Base-by-base conservation (phyloP, 1,140 invertebrate genomes). In the Thaumatotibia leucotreta region DNA sequence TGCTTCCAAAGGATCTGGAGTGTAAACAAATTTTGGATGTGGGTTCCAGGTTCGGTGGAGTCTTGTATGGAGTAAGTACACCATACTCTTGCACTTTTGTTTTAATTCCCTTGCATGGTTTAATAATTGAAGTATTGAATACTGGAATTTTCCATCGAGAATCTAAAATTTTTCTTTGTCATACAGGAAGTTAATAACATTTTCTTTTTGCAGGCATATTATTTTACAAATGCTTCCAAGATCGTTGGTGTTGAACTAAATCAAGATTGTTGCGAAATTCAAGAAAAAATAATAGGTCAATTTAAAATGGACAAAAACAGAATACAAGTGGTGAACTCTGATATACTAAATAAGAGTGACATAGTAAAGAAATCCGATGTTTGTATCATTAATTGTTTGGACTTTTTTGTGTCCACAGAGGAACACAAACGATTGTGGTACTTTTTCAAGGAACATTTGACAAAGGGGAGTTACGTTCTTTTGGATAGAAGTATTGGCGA, bases 181-280 rank as follows among this genome's bases (percentile, higher is more conserved):
- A 5, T n/a, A 11, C 14, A 39, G n/a, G 11, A 14, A n/a, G 11
- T 45, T 45, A 9, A 5, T 45, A 0, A n/a, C n/a, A n/a, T n/a
- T 9, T 67, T 61, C 17, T 4, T 45, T 45, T 45, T 39, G 4
- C 79, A 95, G 94, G 94, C 94, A 39, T 94, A 94, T 75, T 87
- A 93, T 68, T 94, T 93, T 52, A 93, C 94, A 24, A 92, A 93
- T 79, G 92, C 92, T 24, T 77, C 82, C 29, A 91, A 86, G 72
- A 94, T 96, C 61, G 91, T 94, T 70, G 95, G 95, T 5, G 91
- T 96, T 27, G 95, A 96, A 92, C 94, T 95, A 73, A 95, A 95
- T 74, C 84, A 92, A 74, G 93, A 94, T 66, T 93, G 94, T 31
- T 95, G 93, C 80, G 81, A 93, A 39, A 72, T 96, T 6, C 94